Evolutionary conservation across 2,888 invertebrate genomes (phyloP), one percentile per base, ranked within the genome.

Genomic region (Drepana falcataria): DNA sequence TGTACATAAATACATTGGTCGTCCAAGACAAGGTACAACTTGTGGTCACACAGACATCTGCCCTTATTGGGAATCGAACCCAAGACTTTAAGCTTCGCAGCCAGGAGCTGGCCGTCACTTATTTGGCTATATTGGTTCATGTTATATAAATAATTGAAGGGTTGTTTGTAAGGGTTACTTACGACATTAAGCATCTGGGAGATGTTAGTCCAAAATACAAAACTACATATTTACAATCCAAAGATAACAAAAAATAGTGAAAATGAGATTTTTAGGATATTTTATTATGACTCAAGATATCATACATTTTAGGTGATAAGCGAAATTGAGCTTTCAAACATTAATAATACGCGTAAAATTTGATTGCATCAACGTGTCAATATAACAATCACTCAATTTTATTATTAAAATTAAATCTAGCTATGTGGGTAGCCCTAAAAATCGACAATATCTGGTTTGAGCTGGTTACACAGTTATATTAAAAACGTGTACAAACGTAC

Each of bases 391-490:
- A 21, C 21, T 21, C 21, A 21, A 21, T 21, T 21, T 21, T 21
- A 21, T 21, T 21, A 21, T 21, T 21, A 21, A 21, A 21, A 1
- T 21, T 21, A 21, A 41, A 49, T 49, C 9, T 49, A 35, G 35
- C 4, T 35, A 33, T 6, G n/a, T 49, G n/a, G 7, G 49, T 33
- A 49, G 37, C 34, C 51, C 33, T 34, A 49, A 34, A 9, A 51
- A 51, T 34, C 2, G 33, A 3, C 5, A 2, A 35, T 35, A 33
- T 2, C 2, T 35, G 44, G 34, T 47, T 63, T 61, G 73, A 75
- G 75, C 77, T 74, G 71, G 75, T 21, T 21, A 21, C 21, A 21
- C 21, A 21, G 21, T 21, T 21, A 21, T 21, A 21, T 21, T 21
- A 21, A 21, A 73, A 75, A 68, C 61, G 59, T 57, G 57, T 41